Base-by-base conservation (phyloP, 2,888 invertebrate species). In the Bimastos eiseni region DNA sequence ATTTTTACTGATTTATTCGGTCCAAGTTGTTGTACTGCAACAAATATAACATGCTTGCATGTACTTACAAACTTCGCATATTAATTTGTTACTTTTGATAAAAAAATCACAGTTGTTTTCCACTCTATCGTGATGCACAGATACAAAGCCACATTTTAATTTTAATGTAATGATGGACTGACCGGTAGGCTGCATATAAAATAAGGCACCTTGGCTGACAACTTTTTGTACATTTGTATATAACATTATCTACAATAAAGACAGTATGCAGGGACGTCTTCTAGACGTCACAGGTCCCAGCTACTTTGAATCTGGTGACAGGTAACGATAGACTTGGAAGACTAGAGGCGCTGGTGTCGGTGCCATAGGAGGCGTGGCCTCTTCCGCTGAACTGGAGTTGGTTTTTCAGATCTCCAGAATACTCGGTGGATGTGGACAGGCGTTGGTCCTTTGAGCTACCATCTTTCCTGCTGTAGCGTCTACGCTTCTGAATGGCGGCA, bases 381-480 rank as follows among this genome's bases (percentile, higher is more conserved):
- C 70, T 70, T 70, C 70, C 70, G n/a, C 13, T n/a, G 70, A 6
- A n/a, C 30, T 70, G 70, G 70, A 70, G n/a, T 13, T 70, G 70
- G 70, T 70, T 70, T 70, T 70, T n/a, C 70, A 70, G 86, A 86
- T 86, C 86, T 21, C 37, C 86, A 6, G 86, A 86, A 86, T 86
- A 34, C 36, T 86, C 86, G 86, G 86, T 86, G 86, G 86, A 86
- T 33, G 86, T 36, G 36, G 86, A 86, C 33, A 86, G 24, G 34
- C 24, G 86, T 36, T 34, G 36, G 86, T 4, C 13, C 8, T 37
- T 86, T 33, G 86, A 30, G 70, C 70, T 86, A 34, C 36, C 86
- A 36, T 37, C 34, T 15, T 37, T 86, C 36, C 36, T 37, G 36
- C 15, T 34, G 86, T 86, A 86, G 34, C 86, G 86, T 24, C 86